Conservation (phyloP, 1,140 invertebrate species). For the Cydia splendana region DNA sequence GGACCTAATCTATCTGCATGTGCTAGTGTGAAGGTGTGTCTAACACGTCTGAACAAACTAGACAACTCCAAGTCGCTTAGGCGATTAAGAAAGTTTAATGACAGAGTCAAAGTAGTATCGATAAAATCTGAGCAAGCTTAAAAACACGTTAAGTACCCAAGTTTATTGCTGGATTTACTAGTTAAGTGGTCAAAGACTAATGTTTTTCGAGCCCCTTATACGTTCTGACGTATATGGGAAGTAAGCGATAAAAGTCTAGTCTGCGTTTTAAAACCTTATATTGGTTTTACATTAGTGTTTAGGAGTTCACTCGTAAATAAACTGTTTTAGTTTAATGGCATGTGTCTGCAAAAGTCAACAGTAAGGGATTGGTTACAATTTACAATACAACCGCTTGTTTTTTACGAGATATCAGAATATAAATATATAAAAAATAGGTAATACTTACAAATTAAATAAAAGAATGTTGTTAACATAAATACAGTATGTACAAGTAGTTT, state of each 20-base stretch:
- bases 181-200: neutral
- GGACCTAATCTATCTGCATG: constrained; percentile 20
- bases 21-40: constrained; percentile 13
- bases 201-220: neutral
- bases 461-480: too few species aligned
- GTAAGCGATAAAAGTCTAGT: neutral
- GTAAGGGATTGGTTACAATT: too few species aligned
- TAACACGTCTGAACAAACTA: neutral
- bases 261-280: neutral
- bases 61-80: neutral
- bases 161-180: neutral
- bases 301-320: neutral
- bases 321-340: neutral
- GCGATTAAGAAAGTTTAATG: constrained; percentile 18
- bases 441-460: too few species aligned
- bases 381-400: too few species aligned
- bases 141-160: neutral
- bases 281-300: neutral
- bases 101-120: constrained; percentile 1
- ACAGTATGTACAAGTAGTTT: too few species aligned
- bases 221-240: neutral
- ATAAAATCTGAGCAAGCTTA: neutral
- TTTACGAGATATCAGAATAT: too few species aligned
- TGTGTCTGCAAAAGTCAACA: neutral
- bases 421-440: too few species aligned